Evolutionary conservation across 2,797 vertebrate species (phyloP).

Genomic region (Onychomys torridus): DNA sequence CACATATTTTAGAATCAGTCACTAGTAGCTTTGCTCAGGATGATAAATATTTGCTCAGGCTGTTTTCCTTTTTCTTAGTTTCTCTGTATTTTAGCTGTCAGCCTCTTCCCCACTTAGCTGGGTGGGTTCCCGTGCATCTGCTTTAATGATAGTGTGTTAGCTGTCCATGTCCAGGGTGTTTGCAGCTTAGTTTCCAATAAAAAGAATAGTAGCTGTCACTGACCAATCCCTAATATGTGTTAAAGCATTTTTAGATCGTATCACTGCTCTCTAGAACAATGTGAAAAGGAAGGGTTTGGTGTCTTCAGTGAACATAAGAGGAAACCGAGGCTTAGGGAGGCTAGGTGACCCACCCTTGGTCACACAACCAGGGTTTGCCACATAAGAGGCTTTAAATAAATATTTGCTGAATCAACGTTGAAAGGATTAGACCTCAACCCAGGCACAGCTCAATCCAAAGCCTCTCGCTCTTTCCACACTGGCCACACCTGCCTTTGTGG

Average conservation of each 20-base stretch:
- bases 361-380: conserved; percentile 33
- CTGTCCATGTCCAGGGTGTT: neutral
- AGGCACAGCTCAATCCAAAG: conserved; percentile 17
- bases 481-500: conserved; percentile 55
- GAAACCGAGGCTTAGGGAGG: conserved; percentile 65
- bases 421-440: conserved; percentile 74
- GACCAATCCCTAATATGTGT: neutral
- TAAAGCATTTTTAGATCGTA: neutral
- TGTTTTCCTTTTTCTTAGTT: conserved; percentile 66
- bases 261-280: conserved; percentile 43
- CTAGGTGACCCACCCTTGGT: conserved; percentile 60
- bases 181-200: neutral
- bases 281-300: conserved; percentile 49
- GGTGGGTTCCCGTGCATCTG: neutral
- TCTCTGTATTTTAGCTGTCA: conserved; percentile 71
- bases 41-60: conserved; percentile 61
- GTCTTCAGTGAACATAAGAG: conserved; percentile 57
- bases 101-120: neutral
- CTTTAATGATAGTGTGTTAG: neutral
- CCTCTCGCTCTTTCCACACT: conserved; percentile 50
- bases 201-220: neutral
- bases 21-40: neutral
- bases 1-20: conserved; percentile 35
- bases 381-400: conserved; percentile 21
- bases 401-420: conserved; percentile 62